Percentiles rank a stretch among this genome's conserved stretches.
These are phyloP conservation scores for Sarcophaga variegata DNA, from an alignment of 2,888 invertebrate genomes.

Conservation along the genomic window DNA sequence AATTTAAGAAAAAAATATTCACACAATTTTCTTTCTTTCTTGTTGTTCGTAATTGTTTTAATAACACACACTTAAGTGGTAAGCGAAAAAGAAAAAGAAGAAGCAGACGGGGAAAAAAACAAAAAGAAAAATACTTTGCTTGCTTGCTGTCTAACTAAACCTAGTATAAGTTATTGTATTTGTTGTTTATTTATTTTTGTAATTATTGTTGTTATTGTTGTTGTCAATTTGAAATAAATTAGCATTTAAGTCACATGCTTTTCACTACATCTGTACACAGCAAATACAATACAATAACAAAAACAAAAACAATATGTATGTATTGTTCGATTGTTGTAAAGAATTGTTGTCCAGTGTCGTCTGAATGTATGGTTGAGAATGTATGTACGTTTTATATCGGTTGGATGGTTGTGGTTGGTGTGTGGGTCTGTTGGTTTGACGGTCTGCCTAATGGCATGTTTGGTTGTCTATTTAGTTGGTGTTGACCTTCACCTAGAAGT, in stretches of 20 bases:
- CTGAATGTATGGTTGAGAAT: neutral
- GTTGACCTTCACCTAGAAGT: constrained; percentile 72
- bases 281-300: no score
- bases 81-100: no score
- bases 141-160: no score
- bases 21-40: no score
- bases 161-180: no score
- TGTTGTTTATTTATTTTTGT: neutral
- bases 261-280: neutral
- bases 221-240: constrained; percentile 63
- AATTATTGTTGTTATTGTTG: neutral
- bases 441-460: constrained; percentile 13
- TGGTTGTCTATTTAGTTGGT: constrained; percentile 19
- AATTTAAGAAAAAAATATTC: no score
- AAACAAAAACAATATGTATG: neutral
- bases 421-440: neutral
- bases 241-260: constrained; percentile 71
- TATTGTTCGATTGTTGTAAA: neutral
- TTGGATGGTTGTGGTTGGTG: constrained; percentile 33
- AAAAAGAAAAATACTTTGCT: no score
- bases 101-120: no score
- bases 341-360: neutral
- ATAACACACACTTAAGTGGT: no score
- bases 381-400: constrained; percentile 24
- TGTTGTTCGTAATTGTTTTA: no score